Conservation (phyloP, 2,797 vertebrate genomes). For the Tolypeutes matacus region DNA sequence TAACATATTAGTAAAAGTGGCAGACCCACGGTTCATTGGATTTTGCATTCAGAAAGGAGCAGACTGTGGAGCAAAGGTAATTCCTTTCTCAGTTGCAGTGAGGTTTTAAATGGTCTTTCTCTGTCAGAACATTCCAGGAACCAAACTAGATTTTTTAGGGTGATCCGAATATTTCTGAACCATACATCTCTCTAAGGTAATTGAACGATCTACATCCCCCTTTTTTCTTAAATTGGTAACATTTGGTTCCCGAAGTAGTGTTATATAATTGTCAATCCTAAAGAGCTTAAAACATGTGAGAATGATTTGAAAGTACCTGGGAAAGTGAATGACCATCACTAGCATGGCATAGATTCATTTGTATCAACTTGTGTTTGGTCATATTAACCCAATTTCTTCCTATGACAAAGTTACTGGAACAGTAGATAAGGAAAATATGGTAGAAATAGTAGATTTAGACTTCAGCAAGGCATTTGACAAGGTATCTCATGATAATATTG, state of each 20-base stretch:
- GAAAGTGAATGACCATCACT: background rate
- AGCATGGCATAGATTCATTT: background rate
- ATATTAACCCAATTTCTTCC: background rate
- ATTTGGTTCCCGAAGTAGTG: background rate
- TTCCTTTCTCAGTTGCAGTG: background rate
- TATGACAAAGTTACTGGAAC: background rate
- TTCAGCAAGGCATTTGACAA: background rate
- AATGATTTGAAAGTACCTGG: background rate
- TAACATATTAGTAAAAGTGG: constrained; percentile 98
- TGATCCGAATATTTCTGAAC: background rate
- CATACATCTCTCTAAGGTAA: background rate
- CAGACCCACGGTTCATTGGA: constrained; percentile 96
- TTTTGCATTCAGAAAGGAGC: constrained; percentile 96
- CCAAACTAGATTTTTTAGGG: background rate
- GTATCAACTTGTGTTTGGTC: background rate
- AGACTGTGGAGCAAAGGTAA: constrained; percentile 98
- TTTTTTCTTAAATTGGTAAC: background rate
- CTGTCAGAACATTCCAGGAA: background rate
- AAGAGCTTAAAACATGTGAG: background rate
- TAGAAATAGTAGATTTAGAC: background rate
- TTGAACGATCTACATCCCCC: background rate
- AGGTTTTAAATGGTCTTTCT: background rate
- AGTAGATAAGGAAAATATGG: background rate
- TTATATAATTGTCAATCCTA: background rate
- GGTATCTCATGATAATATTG: background rate